A percentile compares a stretch with the other conserved stretches of the same genome.
These are phyloP conservation scores for Tolmerus cingulatus DNA, from an alignment of 2,888 invertebrate genomes.

Conservation along the genomic window DNA sequence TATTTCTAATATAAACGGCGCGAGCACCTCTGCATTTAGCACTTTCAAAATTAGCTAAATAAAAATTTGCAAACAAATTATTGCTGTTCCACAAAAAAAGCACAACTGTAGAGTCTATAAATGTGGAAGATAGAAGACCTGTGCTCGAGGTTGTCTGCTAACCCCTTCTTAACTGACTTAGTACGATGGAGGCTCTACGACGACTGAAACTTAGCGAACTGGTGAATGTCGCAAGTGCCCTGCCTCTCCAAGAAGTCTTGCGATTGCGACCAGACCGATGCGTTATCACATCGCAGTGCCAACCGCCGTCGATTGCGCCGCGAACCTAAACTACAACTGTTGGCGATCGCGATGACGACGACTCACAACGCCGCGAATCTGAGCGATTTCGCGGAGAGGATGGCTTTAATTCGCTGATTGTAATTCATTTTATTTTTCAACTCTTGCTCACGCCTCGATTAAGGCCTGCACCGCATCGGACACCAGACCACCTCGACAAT, in stretches of 20 bases:
- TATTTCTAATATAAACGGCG: not conserved
- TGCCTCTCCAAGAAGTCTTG: not conserved
- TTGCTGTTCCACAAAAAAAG: not conserved
- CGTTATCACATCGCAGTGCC: not conserved
- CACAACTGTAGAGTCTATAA: not conserved
- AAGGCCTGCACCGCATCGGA: not conserved
- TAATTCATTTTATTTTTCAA: not conserved
- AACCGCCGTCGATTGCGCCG: not conserved
- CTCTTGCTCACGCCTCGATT: not conserved
- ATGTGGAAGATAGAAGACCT: not conserved
- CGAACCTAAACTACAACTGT: not conserved
- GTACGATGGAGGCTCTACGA: not conserved
- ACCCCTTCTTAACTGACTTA: not conserved
- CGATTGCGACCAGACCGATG: not conserved
- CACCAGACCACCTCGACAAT: not conserved
- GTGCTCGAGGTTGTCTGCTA: not conserved
- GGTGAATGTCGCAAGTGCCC: not conserved
- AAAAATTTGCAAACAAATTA: not conserved
- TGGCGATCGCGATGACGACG: not conserved
- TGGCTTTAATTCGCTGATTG: not conserved
- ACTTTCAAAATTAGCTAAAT: not conserved
- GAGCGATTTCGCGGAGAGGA: not conserved
- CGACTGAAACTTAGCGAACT: not conserved
- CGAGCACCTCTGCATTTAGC: not conserved
- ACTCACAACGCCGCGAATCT: not conserved